Percentiles rank a stretch among this genome's conserved stretches.
These are phyloP conservation scores for Pleuronectes platessa DNA, from an alignment of 2,113 vertebrate genomes.

Conservation along the genomic window DNA sequence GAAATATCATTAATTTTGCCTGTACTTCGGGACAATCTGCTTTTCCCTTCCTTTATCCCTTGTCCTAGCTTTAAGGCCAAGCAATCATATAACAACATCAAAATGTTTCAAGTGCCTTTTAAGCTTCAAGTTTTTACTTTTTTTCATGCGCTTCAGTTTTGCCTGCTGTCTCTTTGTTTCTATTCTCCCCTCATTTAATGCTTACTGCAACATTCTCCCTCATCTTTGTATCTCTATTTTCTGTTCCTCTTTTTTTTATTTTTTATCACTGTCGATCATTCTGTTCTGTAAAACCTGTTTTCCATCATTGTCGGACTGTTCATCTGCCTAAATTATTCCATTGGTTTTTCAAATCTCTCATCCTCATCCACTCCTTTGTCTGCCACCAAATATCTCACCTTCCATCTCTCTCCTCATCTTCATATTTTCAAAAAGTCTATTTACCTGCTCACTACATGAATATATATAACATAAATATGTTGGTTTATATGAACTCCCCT, in stretches of 20 bases:
- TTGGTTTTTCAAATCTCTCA: conserved; percentile 7
- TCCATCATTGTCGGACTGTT: background rate
- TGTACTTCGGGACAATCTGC: conserved; percentile 16
- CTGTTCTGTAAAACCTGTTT: conserved; percentile 8
- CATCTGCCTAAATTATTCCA: background rate
- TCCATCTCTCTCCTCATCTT: conserved; percentile 5
- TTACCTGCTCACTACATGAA: conserved; percentile 27
- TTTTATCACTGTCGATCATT: conserved; percentile 6
- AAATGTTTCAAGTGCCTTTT: conserved; percentile 42
- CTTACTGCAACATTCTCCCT: background rate
- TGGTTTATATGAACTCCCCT: conserved; percentile 14
- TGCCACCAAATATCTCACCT: conserved; percentile 5
- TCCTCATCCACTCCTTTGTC: background rate
- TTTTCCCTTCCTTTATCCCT: conserved; percentile 18
- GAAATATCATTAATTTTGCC: conserved; percentile 25
- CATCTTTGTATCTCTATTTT: conserved; percentile 1
- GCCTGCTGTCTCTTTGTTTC: conserved; percentile 17
- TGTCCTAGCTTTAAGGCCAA: conserved; percentile 8
- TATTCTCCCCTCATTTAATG: background rate
- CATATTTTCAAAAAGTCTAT: conserved; percentile 31
- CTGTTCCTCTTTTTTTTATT: background rate
- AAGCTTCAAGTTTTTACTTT: conserved; percentile 20
- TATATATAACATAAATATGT: conserved; percentile 14
- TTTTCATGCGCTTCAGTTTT: conserved; percentile 4
- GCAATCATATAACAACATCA: conserved; percentile 5